Evolutionary conservation across 2,797 vertebrate species (phyloP).

Genomic region (Catamblyrhynchus diadema): DNA sequence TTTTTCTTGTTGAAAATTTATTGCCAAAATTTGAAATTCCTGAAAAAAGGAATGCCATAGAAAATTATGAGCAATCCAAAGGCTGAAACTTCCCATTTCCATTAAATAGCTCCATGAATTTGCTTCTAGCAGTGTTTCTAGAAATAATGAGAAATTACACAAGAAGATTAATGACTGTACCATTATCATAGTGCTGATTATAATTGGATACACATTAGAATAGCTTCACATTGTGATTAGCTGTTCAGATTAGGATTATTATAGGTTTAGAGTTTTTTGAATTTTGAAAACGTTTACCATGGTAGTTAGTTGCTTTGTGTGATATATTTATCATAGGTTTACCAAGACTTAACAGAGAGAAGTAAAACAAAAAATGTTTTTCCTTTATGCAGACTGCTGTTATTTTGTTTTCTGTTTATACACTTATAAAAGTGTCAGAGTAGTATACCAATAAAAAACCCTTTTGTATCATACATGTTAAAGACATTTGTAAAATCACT

Average conservation of each 20-base stretch:
- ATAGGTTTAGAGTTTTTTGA: constrained; percentile 48
- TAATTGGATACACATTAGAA: constrained; percentile 58
- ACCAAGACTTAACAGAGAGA: constrained; percentile 39
- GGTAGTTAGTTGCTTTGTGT: constrained; percentile 56
- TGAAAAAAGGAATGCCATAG: background rate
- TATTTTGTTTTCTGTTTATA: constrained; percentile 55
- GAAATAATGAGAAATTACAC: constrained; percentile 24
- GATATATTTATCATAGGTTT: constrained; percentile 50
- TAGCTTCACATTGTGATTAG: constrained; percentile 33
- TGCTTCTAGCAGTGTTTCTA: background rate
- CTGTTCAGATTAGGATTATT: constrained; percentile 66
- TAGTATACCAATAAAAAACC: background rate
- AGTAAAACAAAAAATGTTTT: constrained; percentile 40
- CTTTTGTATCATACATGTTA: background rate
- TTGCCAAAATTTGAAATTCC: background rate
- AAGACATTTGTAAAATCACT: constrained; percentile 28
- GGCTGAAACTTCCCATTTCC: background rate
- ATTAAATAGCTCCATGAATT: background rate
- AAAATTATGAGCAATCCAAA: background rate
- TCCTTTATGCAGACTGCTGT: background rate
- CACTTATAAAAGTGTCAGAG: background rate
- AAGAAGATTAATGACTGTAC: constrained; percentile 18
- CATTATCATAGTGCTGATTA: constrained; percentile 55
- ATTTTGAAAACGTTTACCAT: constrained; percentile 48
- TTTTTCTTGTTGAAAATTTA: background rate